A percentile compares a stretch with the other conserved stretches of the same genome.
These are phyloP conservation scores for Nettapus auritus DNA, from an alignment of 2,113 vertebrate species.

Conservation along the genomic window DNA sequence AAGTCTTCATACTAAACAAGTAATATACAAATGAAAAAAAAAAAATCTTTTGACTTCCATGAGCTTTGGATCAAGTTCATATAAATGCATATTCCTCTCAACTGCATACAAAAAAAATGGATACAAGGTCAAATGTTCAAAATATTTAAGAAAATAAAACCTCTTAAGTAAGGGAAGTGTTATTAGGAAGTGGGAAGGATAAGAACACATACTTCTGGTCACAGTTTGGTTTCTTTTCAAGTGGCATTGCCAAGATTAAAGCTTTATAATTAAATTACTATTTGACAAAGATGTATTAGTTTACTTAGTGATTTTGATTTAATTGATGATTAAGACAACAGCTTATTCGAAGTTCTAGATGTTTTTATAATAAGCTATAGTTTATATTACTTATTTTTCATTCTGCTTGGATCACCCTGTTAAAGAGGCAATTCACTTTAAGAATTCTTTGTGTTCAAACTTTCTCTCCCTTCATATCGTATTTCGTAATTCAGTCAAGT, in stretches of 20 bases:
- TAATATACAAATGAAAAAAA: background rate
- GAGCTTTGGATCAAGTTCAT: background rate
- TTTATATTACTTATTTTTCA: constrained; percentile 54
- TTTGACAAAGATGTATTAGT: constrained; percentile 63
- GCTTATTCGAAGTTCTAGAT: constrained; percentile 37
- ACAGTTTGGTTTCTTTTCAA: constrained; percentile 63
- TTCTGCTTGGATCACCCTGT: constrained; percentile 12
- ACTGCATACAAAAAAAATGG: background rate
- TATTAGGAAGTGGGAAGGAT: constrained; percentile 47
- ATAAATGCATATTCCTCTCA: background rate
- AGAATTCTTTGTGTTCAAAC: constrained; percentile 1
- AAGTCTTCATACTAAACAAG: background rate
- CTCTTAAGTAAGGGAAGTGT: constrained; percentile 22
- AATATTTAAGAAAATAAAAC: constrained; percentile 42
- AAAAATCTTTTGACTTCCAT: background rate
- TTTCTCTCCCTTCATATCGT: background rate
- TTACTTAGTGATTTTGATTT: constrained; percentile 65
- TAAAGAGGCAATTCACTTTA: constrained; percentile 52
- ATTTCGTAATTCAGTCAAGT: background rate
- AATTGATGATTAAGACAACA: constrained; percentile 61
- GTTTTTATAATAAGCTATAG: constrained; percentile 45
- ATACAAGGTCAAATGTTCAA: background rate
- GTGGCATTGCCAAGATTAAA: constrained; percentile 53
- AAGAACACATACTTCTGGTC: constrained; percentile 17
- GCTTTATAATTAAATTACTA: constrained; percentile 64